Percentiles rank a stretch among this genome's conserved stretches.
These are phyloP conservation scores for Chrysogorgia sp. DNA, from an alignment of 92 coral and sea anemone genomes.

Conservation along the genomic window DNA sequence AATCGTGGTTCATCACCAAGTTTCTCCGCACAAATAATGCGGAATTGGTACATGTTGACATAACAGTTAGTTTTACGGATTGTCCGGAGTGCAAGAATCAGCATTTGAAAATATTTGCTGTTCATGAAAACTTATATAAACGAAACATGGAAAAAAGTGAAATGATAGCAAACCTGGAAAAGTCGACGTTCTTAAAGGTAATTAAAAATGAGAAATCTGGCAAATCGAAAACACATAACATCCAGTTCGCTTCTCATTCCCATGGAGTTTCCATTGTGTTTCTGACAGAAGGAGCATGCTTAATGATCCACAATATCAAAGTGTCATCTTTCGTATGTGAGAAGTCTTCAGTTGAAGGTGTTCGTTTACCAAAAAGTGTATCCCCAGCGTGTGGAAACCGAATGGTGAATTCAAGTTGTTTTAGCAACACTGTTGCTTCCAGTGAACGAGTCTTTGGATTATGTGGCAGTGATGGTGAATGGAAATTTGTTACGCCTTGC, in stretches of 20 bases:
- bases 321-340: background rate
- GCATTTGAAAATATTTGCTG: background rate
- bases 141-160: background rate
- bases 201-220: background rate
- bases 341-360: background rate
- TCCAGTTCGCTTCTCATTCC: background rate
- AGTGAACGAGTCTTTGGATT: background rate
- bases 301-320: background rate
- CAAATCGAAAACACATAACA: background rate
- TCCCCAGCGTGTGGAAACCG: background rate
- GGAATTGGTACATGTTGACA: too few species aligned
- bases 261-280: background rate
- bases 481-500: background rate
- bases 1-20: too few species aligned
- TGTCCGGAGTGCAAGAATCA: background rate
- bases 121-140: background rate
- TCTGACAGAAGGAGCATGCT: background rate
- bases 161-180: background rate
- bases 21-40: too few species aligned
- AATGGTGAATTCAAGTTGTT: background rate
- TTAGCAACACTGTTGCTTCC: background rate
- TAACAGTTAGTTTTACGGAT: too few species aligned
- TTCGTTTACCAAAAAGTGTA: background rate
- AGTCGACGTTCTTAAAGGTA: background rate
- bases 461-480: background rate